A percentile compares a stretch with the other conserved stretches of the same genome.
These are phyloP conservation scores for Agrypnia vestita DNA, from an alignment of 1,140 invertebrate genomes.

Conservation along the genomic window DNA sequence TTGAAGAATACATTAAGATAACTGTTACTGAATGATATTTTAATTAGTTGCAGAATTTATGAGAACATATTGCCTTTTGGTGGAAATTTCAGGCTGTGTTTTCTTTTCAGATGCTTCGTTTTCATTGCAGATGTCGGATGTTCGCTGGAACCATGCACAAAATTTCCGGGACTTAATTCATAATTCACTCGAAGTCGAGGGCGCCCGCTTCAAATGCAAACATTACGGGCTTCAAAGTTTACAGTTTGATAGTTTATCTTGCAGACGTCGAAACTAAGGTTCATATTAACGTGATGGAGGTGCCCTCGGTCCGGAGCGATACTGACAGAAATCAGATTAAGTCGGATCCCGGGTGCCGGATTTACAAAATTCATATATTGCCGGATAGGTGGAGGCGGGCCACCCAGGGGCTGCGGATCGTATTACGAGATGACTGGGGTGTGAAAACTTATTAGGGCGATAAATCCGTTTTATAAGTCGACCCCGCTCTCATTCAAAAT, in stretches of 20 bases:
- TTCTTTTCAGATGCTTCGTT: neutral
- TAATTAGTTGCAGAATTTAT: too few species aligned
- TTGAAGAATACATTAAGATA: too few species aligned
- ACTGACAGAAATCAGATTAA: constrained; percentile 41
- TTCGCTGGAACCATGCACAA: too few species aligned
- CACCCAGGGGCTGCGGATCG: neutral
- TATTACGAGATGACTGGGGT: too few species aligned
- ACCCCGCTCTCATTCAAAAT: too few species aligned
- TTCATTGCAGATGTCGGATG: neutral
- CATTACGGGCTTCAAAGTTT: constrained; percentile 10
- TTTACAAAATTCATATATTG: constrained; percentile 31
- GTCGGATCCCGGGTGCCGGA: constrained; percentile 1
- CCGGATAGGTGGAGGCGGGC: neutral
- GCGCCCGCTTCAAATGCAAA: constrained; percentile 13
- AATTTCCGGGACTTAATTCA: neutral
- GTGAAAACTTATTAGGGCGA: too few species aligned
- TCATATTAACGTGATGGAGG: constrained; percentile 10
- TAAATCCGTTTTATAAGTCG: too few species aligned
- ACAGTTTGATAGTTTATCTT: constrained; percentile 31
- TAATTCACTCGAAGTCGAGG: neutral
- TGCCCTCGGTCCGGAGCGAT: too few species aligned
- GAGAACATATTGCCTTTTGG: too few species aligned
- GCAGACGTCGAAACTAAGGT: constrained; percentile 21
- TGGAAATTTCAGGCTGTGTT: constrained; percentile 7
- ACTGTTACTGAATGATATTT: too few species aligned